Evolutionary conservation across 1,140 invertebrate species (phyloP), one percentile per base, ranked within the genome.

Genomic region (Aricia agestis): DNA sequence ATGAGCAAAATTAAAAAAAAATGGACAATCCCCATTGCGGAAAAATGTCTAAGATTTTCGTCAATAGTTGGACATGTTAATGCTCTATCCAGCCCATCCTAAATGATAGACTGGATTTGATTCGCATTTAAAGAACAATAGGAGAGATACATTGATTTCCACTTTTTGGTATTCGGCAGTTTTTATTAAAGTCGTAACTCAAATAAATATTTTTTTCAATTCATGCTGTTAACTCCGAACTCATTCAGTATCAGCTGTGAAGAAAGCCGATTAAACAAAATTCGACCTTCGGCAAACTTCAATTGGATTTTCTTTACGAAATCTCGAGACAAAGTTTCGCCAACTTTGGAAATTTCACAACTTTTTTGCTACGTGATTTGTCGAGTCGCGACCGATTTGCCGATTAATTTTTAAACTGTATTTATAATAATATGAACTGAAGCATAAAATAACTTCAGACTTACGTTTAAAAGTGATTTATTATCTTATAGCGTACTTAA

Each of bases 331-430:
- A 59, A 59, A 59, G 58, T 18, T 59, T 59, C 6, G n/a, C 59
- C 7, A 63, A 63, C 18, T 63, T 63, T 25, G 17, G 18, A 19
- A 63, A 63, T 63, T 25, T 63, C 6, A 25, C 59, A 25, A 19
- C 18, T 63, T 63, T 63, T 63, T 63, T 15, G 45, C 9, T 52
- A 52, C 45, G 45, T 52, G 11, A 52, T 52, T 52, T 52, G 45
- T 13, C 45, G 45, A 15, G 1, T 13, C 11, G 45, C 11, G 45
- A 52, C 6, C 13, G 13, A 15, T 52, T 36, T 52, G 9, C 45
- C 45, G 45, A 52, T 52, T 52, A 1, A 13, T 52, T 52, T 52
- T 52, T 11, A 52, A 52, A 36, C 36, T 36, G 25, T 36, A 3
- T 52, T 52, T 52, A 15, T 15, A 13, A 52, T 13, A 52, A 15